Evolutionary conservation across 2,113 vertebrate genomes (phyloP).

Genomic region (Anarrhichthys ocellatus): DNA sequence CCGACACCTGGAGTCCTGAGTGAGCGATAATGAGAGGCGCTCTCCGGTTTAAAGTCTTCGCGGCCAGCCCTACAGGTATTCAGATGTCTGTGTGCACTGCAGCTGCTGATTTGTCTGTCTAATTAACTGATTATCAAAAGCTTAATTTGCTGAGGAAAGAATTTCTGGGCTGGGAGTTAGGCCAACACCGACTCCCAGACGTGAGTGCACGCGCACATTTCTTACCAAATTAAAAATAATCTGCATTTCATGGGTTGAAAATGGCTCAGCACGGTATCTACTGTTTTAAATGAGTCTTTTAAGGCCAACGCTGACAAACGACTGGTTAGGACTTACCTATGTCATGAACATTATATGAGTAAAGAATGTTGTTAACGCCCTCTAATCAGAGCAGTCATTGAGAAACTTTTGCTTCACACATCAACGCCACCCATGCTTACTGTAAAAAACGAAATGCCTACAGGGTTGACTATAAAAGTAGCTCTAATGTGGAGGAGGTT

Average conservation of each 20-base stretch:
- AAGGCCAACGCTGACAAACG: background rate
- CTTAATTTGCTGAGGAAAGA: constrained; percentile 62
- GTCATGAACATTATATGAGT: background rate
- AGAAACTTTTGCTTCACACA: background rate
- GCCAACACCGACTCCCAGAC: constrained; percentile 38
- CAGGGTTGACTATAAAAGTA: background rate
- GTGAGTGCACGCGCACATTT: background rate
- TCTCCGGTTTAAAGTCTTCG: constrained; percentile 32
- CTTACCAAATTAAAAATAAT: background rate
- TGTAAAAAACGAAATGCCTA: background rate
- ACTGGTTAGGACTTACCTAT: background rate
- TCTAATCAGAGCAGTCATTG: background rate
- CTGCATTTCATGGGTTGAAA: background rate
- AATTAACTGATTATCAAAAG: constrained; percentile 74
- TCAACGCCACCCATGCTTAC: background rate
- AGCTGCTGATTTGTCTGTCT: constrained; percentile 65
- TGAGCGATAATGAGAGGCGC: constrained; percentile 51
- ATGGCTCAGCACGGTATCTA: background rate
- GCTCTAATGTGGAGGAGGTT: background rate
- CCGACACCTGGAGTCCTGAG: constrained; percentile 30
- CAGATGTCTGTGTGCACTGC: constrained; percentile 49
- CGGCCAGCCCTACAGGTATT: constrained; percentile 54
- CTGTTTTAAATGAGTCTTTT: background rate
- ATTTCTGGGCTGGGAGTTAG: constrained; percentile 56
- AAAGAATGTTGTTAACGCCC: background rate